Evolutionary conservation across 2,113 vertebrate species (phyloP).

Genomic region (Rhinogobius similis): DNA sequence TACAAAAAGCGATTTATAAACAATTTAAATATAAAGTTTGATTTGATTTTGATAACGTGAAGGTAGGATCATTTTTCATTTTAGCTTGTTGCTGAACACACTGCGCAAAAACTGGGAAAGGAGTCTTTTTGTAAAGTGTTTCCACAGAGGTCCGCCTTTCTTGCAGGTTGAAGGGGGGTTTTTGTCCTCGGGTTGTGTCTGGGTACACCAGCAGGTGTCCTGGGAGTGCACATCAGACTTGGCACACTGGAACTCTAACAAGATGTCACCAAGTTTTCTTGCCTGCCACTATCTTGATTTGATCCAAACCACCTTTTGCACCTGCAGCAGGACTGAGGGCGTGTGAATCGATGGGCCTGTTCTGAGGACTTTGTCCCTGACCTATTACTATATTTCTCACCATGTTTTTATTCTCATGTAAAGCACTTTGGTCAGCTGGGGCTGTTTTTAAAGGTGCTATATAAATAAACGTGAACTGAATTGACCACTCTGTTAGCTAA

Average conservation of each 20-base stretch:
- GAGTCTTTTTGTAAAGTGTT: not conserved
- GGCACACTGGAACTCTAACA: not conserved
- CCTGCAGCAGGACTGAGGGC: not conserved
- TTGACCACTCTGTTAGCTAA: no score
- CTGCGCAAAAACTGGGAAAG: no score
- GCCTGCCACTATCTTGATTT: not conserved
- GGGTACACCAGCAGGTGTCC: not conserved
- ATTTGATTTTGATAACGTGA: not conserved
- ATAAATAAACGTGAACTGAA: no score
- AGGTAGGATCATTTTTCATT: constrained; percentile 5
- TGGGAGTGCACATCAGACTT: not conserved
- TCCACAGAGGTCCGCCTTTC: constrained; percentile 4
- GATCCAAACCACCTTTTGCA: not conserved
- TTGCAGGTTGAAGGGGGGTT: not conserved
- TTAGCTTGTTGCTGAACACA: constrained; percentile 1
- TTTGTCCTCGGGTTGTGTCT: not conserved
- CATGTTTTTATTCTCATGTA: no score
- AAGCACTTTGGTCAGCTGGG: no score
- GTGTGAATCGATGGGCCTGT: not conserved
- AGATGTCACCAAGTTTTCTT: not conserved
- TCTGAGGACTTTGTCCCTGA: not conserved
- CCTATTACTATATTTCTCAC: no score
- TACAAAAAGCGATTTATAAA: no score
- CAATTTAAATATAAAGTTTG: no score
- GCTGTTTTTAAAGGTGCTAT: no score